These are phyloP conservation scores for Trachelus iudaicus DNA, from an alignment of 2,888 invertebrate species.

Conservation along the genomic window DNA sequence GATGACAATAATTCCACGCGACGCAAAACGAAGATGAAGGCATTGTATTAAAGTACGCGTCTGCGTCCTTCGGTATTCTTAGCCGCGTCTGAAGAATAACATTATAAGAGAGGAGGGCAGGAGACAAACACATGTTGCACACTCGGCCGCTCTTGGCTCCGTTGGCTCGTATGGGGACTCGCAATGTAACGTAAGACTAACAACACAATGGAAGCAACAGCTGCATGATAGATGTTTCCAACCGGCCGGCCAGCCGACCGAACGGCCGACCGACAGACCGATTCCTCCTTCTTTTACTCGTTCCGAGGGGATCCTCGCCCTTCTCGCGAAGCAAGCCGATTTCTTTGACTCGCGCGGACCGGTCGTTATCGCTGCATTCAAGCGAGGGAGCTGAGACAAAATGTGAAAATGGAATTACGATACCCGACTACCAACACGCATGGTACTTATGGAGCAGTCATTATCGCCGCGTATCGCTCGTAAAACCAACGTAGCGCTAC, in stretches of 20 bases:
- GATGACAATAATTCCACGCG: conserved; percentile 46
- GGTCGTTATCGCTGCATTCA: conserved; percentile 56
- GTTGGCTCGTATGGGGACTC: conserved; percentile 37
- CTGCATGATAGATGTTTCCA: conserved; percentile 59
- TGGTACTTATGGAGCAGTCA: neutral
- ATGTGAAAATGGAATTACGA: neutral
- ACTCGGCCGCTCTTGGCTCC: conserved; percentile 46
- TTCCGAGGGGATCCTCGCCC: conserved; percentile 30
- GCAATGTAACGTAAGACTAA: conserved; percentile 62
- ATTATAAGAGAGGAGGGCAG: conserved; percentile 38
- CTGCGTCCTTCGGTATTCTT: conserved; percentile 41
- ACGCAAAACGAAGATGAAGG: conserved; percentile 47
- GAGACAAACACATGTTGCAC: conserved; percentile 64
- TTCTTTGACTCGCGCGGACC: conserved; percentile 42
- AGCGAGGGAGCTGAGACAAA: conserved; percentile 27
- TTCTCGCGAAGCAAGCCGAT: conserved; percentile 19
- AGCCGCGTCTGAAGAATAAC: conserved; percentile 47
- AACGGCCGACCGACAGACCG: conserved; percentile 37
- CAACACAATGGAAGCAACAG: conserved; percentile 65
- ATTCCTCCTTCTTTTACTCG: conserved; percentile 41
- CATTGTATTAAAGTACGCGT: conserved; percentile 40
- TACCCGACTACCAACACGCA: neutral
- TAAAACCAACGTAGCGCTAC: too few relatives aligned
- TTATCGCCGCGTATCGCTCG: neutral
- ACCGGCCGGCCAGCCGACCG: conserved; percentile 46